These are phyloP conservation scores for Butorides virescens DNA, from an alignment of 2,113 vertebrate genomes.

Conservation along the genomic window DNA sequence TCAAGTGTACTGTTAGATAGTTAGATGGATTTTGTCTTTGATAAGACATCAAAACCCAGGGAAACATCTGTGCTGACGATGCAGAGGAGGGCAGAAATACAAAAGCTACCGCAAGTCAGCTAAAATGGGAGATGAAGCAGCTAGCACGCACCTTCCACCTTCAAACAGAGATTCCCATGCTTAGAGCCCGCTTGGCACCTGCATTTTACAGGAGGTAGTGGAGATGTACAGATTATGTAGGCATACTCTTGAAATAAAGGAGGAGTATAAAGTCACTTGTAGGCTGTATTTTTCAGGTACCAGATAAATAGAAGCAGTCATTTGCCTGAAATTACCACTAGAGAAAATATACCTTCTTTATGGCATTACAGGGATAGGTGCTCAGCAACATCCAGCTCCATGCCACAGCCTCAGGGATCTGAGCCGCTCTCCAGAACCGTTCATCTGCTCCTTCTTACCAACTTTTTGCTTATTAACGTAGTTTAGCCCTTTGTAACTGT, in stretches of 20 bases:
- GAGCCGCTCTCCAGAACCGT: not conserved
- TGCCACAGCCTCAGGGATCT: not conserved
- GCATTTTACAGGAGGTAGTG: not conserved
- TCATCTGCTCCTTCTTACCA: not conserved
- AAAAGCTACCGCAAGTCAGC: not conserved
- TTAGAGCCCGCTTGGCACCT: not conserved
- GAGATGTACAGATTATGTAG: not conserved
- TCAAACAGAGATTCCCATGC: rapidly evolving
- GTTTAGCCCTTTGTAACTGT: constrained; percentile 29
- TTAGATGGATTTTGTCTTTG: not conserved
- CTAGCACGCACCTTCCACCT: not conserved
- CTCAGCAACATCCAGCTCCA: not conserved
- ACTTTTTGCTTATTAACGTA: not conserved
- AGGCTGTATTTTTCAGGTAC: not conserved
- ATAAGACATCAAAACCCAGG: not conserved
- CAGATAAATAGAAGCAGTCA: not conserved
- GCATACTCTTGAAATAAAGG: not conserved
- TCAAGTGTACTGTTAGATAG: not conserved
- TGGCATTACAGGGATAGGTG: not conserved
- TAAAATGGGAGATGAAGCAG: not conserved
- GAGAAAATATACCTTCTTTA: not conserved
- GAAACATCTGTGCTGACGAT: not conserved
- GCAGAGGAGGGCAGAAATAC: not conserved
- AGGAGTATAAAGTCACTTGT: not conserved
- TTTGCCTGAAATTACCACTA: not conserved